Conservation (phyloP, 2,888 invertebrate species). For the Lasioglossum vierecki region DNA sequence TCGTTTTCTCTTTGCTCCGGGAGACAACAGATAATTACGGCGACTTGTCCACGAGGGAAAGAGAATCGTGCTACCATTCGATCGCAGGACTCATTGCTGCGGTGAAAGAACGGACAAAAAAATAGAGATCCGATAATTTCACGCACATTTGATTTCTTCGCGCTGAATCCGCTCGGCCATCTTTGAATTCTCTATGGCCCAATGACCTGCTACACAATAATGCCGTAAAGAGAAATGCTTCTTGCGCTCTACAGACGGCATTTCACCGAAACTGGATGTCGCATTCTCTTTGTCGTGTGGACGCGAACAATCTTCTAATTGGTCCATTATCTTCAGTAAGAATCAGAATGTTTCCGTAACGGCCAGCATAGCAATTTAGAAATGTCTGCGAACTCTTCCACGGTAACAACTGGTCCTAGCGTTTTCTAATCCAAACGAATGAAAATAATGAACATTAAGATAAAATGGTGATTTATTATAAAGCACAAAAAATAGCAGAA, state of each 20-base stretch:
- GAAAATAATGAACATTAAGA: background rate
- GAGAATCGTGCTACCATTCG: conserved; percentile 17
- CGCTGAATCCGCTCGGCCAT: conserved; percentile 73
- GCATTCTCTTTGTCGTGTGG: conserved; percentile 4
- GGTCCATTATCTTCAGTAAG: background rate
- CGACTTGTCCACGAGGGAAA: conserved; percentile 9
- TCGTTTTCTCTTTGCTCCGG: background rate
- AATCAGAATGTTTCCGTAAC: background rate
- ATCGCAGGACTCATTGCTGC: conserved; percentile 45
- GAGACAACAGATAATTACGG: conserved; percentile 11
- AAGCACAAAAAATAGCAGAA: background rate
- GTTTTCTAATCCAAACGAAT: background rate
- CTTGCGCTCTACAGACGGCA: conserved; percentile 44
- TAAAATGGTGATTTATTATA: background rate
- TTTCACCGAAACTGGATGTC: conserved; percentile 30
- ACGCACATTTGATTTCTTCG: conserved; percentile 77
- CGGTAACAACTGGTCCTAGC: no score
- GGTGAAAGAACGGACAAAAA: conserved; percentile 40
- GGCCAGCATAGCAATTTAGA: background rate
- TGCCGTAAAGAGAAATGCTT: conserved; percentile 59
- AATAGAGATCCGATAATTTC: conserved; percentile 68
- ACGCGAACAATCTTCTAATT: background rate
- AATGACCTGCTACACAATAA: conserved; percentile 65
- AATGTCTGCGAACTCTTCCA: background rate
- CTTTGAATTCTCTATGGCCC: conserved; percentile 65